Evolutionary conservation across 2,113 vertebrate genomes (phyloP).

Genomic region (Lichenostomus cassidix): DNA sequence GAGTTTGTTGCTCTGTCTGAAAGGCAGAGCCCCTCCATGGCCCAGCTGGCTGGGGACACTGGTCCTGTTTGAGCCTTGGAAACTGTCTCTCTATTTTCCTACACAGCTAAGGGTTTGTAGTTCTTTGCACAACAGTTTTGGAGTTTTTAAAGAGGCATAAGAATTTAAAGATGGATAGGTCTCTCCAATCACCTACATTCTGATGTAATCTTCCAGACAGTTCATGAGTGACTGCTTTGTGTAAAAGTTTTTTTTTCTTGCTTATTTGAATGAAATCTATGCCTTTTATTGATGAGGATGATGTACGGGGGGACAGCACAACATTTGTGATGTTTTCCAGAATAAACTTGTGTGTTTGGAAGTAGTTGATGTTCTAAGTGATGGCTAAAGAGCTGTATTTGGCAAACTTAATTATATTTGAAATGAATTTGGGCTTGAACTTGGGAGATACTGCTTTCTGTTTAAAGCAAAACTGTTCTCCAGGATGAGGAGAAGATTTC

Average conservation of each 20-base stretch:
- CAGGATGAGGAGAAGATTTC: neutral
- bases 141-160: neutral
- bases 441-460: neutral
- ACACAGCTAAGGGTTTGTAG: neutral
- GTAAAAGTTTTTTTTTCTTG: neutral
- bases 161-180: fast-evolving
- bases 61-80: neutral
- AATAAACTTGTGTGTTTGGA: neutral
- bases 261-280: neutral
- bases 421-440: neutral
- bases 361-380: neutral
- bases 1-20: neutral
- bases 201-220: neutral
- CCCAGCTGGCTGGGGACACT: neutral
- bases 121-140: neutral
- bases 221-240: neutral
- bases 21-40: neutral
- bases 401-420: neutral
- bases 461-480: neutral
- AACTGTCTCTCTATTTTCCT: neutral
- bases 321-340: neutral
- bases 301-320: neutral
- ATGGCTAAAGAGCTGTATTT: neutral
- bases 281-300: neutral
- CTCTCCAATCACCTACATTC: neutral